These are phyloP conservation scores for Pollenia griseotomentosa DNA, from an alignment of 2,888 invertebrate species.

Conservation along the genomic window DNA sequence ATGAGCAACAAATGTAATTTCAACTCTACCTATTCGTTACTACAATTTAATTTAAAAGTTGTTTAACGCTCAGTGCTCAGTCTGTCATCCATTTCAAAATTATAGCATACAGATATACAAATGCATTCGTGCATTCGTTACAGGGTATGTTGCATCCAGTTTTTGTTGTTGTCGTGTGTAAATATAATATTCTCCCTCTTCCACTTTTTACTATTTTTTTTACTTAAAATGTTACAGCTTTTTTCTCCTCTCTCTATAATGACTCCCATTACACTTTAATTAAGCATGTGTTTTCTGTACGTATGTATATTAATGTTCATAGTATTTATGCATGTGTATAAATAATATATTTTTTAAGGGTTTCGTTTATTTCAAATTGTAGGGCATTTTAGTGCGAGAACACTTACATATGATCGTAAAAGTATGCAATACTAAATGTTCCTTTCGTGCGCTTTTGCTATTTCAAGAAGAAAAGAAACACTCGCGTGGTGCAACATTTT, in stretches of 20 bases:
- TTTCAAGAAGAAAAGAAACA: slow-evolving; percentile 17
- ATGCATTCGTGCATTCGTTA: neutral
- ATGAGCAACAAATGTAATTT: slow-evolving; percentile 24
- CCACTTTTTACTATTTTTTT: slow-evolving; percentile 13
- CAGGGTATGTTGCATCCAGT: neutral
- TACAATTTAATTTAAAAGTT: slow-evolving; percentile 70
- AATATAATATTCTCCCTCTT: slow-evolving; percentile 33
- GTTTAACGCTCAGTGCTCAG: slow-evolving; percentile 54
- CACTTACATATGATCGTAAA: neutral
- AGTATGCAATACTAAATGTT: neutral
- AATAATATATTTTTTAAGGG: neutral
- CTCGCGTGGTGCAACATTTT: slow-evolving; percentile 52
- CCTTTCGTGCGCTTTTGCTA: slow-evolving; percentile 17
- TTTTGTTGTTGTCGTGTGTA: slow-evolving; percentile 14
- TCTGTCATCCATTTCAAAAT: slow-evolving; percentile 67
- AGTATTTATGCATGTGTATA: neutral
- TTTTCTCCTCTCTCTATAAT: slow-evolving; percentile 38
- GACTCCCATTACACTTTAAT: slow-evolving; percentile 62
- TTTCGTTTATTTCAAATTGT: slow-evolving; percentile 32
- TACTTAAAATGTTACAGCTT: slow-evolving; percentile 21
- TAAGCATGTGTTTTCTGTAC: slow-evolving; percentile 57
- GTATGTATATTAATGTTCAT: neutral
- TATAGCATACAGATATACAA: slow-evolving; percentile 43
- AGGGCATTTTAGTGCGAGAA: slow-evolving; percentile 21
- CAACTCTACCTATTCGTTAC: slow-evolving; percentile 54